phyloP scores from a whole-genome alignment of 2,797 vertebrate genomes.

The Orientallactaga sibirica region DNA sequence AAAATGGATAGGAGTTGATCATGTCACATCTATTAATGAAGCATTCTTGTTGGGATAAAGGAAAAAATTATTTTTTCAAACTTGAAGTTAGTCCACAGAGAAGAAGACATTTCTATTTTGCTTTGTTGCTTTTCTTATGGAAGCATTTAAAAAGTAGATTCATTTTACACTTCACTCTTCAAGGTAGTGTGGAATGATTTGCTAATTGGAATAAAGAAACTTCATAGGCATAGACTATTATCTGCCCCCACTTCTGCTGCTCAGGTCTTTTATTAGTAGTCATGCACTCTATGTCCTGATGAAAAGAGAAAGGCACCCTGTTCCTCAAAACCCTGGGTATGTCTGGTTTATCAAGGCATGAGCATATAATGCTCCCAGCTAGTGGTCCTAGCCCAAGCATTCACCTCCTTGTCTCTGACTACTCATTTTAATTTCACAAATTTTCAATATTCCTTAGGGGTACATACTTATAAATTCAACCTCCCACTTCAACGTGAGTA shows the following conservation, averaged over 20 bases:
- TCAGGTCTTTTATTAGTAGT: not conserved
- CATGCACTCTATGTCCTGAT: not conserved
- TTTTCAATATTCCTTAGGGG: not conserved
- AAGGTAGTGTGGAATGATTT: not conserved
- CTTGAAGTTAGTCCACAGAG: not conserved
- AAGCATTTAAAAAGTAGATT: too few relatives aligned
- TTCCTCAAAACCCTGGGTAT: not conserved
- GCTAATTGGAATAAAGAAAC: not conserved
- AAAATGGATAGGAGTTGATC: not conserved
- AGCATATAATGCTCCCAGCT: not conserved
- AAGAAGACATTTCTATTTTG: not conserved
- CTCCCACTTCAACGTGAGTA: not conserved
- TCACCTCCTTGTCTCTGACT: not conserved
- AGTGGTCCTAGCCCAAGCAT: not conserved
- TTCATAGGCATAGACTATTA: not conserved
- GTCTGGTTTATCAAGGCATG: not conserved
- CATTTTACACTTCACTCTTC: not conserved
- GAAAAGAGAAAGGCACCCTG: accelerated
- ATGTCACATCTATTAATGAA: not conserved
- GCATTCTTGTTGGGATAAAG: not conserved
- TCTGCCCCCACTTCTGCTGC: not conserved
- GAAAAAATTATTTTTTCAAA: not conserved
- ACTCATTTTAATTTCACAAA: not conserved
- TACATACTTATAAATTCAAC: not conserved
- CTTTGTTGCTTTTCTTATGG: not conserved